Evolutionary conservation across 2,888 invertebrate genomes (phyloP).

Genomic region (Petrolisthes cinctipes): DNA sequence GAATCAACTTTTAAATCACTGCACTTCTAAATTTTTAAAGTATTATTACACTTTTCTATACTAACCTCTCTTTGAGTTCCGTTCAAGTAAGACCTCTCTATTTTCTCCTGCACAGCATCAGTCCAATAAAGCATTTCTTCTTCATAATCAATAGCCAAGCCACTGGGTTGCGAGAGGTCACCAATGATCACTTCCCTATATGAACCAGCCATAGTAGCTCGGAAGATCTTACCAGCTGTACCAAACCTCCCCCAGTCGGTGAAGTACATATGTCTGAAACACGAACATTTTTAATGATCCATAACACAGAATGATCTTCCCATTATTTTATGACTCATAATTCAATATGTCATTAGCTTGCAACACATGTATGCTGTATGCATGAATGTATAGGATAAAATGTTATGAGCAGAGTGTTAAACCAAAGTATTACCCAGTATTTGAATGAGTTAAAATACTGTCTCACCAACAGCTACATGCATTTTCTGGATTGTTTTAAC

Average conservation of each 20-base stretch:
- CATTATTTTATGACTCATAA: too few relatives aligned
- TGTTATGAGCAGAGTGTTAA: too few relatives aligned
- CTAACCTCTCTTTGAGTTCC: conserved; percentile 83
- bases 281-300: not conserved
- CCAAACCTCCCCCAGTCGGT: conserved; percentile 97
- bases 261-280: conserved; percentile 78
- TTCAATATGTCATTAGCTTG: too few relatives aligned
- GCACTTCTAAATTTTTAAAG: too few relatives aligned
- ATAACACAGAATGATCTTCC: too few relatives aligned
- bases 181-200: conserved; percentile 88
- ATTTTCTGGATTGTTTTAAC: too few relatives aligned
- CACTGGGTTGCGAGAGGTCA: conserved; percentile 92
- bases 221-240: conserved; percentile 91
- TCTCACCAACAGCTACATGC: too few relatives aligned
- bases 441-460: too few relatives aligned
- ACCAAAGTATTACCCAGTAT: too few relatives aligned
- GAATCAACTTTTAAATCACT: too few relatives aligned
- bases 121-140: conserved; percentile 90
- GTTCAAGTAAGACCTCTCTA: conserved; percentile 90
- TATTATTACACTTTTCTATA: not conserved
- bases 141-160: conserved; percentile 94
- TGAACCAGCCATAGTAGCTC: conserved; percentile 97
- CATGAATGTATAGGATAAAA: too few relatives aligned
- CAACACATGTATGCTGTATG: too few relatives aligned
- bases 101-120: conserved; percentile 94